phyloP scores from a whole-genome alignment of 2,113 vertebrate genomes.

The Sinocyclocheilus maitianheensis region DNA sequence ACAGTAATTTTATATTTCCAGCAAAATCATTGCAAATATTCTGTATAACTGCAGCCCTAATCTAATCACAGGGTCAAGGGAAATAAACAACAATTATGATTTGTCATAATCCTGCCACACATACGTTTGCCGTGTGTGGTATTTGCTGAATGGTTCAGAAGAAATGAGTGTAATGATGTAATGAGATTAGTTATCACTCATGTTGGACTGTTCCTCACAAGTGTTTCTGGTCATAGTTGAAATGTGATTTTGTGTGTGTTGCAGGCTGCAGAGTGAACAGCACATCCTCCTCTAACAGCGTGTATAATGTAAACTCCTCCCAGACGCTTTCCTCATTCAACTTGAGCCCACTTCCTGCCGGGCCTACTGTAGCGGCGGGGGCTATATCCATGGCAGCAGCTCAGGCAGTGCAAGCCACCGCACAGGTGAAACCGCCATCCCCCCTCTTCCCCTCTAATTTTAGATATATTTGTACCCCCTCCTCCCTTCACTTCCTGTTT shows the following conservation, averaged over 20 bases:
- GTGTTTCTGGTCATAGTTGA: neutral
- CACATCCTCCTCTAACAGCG: conserved; percentile 85
- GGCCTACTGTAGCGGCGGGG: conserved; percentile 86
- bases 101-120: neutral
- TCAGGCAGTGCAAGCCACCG: conserved; percentile 97
- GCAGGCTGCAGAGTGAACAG: conserved; percentile 93
- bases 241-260: neutral
- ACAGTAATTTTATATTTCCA: too few species aligned
- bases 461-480: neutral
- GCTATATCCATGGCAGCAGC: conserved; percentile 98
- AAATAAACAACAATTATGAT: neutral
- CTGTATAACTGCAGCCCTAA: neutral
- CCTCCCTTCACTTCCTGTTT: conserved; percentile 14
- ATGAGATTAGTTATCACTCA: neutral
- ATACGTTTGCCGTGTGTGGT: neutral
- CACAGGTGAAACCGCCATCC: conserved; percentile 81
- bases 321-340: conserved; percentile 93
- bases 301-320: conserved; percentile 90
- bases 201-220: neutral
- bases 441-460: neutral
- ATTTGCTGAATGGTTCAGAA: neutral
- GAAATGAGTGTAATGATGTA: neutral
- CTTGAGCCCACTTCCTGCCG: conserved; percentile 87
- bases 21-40: neutral
- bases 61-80: neutral